These are phyloP conservation scores for Gobio occitaniae DNA, from an alignment of 2,797 vertebrate genomes.

Conservation along the genomic window DNA sequence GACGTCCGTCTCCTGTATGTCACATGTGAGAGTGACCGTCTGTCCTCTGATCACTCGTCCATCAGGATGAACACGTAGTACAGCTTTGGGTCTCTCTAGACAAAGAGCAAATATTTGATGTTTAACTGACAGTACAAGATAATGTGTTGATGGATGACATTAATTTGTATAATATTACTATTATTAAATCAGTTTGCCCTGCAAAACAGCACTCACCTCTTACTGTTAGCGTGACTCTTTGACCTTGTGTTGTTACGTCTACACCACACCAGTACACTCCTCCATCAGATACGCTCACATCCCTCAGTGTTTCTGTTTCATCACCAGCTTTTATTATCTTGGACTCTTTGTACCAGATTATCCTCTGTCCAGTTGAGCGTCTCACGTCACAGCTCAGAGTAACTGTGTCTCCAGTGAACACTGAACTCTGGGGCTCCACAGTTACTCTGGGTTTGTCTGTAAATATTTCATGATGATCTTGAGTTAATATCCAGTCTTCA, in stretches of 20 bases:
- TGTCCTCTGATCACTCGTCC: not conserved
- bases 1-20: not conserved
- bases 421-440: not conserved
- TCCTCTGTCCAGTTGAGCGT: rapidly evolving
- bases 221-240: rapidly evolving
- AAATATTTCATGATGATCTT: not conserved
- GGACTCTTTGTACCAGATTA: rapidly evolving
- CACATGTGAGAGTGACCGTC: conserved; percentile 1
- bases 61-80: not conserved
- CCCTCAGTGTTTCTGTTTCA: not conserved
- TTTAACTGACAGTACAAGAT: too few relatives aligned
- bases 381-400: not conserved
- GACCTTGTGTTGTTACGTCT: not conserved
- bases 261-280: rapidly evolving
- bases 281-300: not conserved
- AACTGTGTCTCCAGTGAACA: conserved; percentile 17
- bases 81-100: not conserved
- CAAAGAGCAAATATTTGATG: not conserved
- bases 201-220: not conserved
- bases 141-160: not conserved
- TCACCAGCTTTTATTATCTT: rapidly evolving
- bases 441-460: not conserved
- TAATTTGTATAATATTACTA: not conserved
- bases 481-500: not conserved
- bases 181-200: not conserved